Evolutionary conservation across 2,888 invertebrate species (phyloP).

Genomic region (Oscheius onirici): DNA sequence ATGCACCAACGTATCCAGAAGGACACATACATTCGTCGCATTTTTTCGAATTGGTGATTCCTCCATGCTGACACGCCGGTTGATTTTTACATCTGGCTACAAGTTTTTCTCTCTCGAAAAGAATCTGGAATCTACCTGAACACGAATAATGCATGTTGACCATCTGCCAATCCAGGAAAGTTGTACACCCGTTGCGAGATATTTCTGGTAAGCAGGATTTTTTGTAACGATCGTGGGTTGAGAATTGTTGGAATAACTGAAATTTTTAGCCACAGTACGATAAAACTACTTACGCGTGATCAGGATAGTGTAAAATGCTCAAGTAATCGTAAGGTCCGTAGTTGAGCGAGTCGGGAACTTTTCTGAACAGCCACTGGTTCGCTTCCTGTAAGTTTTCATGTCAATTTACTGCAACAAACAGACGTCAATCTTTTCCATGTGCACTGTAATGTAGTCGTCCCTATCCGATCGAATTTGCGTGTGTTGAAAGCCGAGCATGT

Average conservation of each 20-base stretch:
- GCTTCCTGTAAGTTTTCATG: constrained; percentile 26
- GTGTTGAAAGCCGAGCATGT: constrained; percentile 44
- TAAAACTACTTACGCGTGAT: too few relatives aligned
- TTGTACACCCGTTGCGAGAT: too few relatives aligned
- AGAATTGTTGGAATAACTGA: constrained; percentile 29
- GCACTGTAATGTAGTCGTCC: constrained; percentile 44
- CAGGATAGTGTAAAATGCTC: constrained; percentile 32
- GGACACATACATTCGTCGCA: constrained; percentile 64
- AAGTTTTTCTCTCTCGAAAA: background rate
- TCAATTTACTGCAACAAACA: too few relatives aligned
- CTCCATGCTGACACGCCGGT: constrained; percentile 59
- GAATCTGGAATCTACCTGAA: constrained; percentile 43
- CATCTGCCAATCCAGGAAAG: constrained; percentile 60
- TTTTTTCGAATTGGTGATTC: constrained; percentile 56
- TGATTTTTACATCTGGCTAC: constrained; percentile 42
- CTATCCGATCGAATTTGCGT: constrained; percentile 50
- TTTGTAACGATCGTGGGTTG: constrained; percentile 42
- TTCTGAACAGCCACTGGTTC: too few relatives aligned
- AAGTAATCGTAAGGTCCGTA: constrained; percentile 34
- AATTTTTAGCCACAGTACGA: constrained; percentile 22
- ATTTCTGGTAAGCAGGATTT: constrained; percentile 52
- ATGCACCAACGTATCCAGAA: constrained; percentile 58
- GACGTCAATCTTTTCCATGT: too few relatives aligned
- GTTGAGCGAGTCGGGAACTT: too few relatives aligned
- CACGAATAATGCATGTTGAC: constrained; percentile 66